Conservation (phyloP, 1,140 invertebrate genomes). For the Drosophila ercepeae region DNA sequence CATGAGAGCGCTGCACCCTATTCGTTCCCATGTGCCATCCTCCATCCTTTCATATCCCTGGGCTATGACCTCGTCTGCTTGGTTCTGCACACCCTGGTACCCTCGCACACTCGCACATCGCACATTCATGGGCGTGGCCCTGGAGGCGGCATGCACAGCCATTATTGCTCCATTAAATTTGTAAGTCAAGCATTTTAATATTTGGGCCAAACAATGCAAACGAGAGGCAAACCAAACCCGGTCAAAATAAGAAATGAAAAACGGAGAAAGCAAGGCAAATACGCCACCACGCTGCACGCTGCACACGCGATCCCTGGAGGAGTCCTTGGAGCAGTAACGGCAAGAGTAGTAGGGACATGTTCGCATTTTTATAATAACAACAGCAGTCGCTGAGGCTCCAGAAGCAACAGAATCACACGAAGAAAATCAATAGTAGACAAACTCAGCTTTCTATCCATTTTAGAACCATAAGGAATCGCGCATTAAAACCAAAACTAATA, state of each 20-base stretch:
- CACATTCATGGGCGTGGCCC: constrained; percentile 13
- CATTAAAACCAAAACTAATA: too few relatives aligned
- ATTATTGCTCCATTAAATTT: constrained; percentile 82
- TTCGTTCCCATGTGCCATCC: neutral
- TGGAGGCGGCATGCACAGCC: constrained; percentile 69
- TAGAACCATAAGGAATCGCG: too few relatives aligned
- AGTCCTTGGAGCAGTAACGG: constrained; percentile 32
- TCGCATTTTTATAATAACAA: constrained; percentile 64
- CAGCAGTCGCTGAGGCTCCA: constrained; percentile 16
- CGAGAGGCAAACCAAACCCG: constrained; percentile 62
- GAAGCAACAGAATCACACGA: constrained; percentile 7
- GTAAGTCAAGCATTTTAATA: constrained; percentile 83
- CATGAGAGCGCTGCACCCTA: constrained; percentile 18
- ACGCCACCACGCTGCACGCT: constrained; percentile 39
- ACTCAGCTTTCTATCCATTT: too few relatives aligned
- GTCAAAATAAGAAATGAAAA: constrained; percentile 38
- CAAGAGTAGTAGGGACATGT: constrained; percentile 28
- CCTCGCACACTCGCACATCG: constrained; percentile 2
- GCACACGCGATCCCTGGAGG: constrained; percentile 55
- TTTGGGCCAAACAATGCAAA: constrained; percentile 82
- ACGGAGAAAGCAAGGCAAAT: constrained; percentile 46
- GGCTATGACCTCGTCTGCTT: constrained; percentile 38
- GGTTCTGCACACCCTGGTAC: constrained; percentile 32
- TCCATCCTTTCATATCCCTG: constrained; percentile 10
- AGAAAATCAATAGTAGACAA: constrained; percentile 2